These are phyloP conservation scores for Hermodice carunculata DNA, from an alignment of 2,888 invertebrate genomes.

Conservation along the genomic window DNA sequence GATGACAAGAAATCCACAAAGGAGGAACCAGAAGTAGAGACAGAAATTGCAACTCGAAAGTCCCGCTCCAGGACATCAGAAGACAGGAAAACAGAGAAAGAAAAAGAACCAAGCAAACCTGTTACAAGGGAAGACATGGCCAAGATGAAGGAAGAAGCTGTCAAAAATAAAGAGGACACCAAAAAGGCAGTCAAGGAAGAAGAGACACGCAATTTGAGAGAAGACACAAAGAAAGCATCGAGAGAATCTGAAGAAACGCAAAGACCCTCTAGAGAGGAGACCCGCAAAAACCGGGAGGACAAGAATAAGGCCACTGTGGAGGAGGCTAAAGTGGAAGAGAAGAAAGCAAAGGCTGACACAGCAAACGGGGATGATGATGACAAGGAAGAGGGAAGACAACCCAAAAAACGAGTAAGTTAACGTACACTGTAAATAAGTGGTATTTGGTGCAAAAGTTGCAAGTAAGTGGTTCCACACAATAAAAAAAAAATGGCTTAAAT, in stretches of 20 bases:
- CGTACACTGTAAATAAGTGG: no score
- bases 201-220: background rate
- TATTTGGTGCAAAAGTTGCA: no score
- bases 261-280: slow-evolving; percentile 23
- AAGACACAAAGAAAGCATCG: slow-evolving; percentile 28
- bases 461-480: no score
- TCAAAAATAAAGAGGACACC: slow-evolving; percentile 13
- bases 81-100: slow-evolving; percentile 30
- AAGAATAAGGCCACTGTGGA: slow-evolving; percentile 40
- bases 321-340: slow-evolving; percentile 34
- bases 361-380: slow-evolving; percentile 19
- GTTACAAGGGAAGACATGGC: slow-evolving; percentile 27
- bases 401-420: no score
- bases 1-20: slow-evolving; percentile 27
- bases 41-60: slow-evolving; percentile 19
- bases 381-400: slow-evolving; percentile 18
- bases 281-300: slow-evolving; percentile 33
- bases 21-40: slow-evolving; percentile 20
- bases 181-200: slow-evolving; percentile 21
- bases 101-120: background rate
- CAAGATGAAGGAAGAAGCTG: slow-evolving; percentile 27
- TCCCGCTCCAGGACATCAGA: slow-evolving; percentile 1
- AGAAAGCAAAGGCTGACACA: slow-evolving; percentile 37
- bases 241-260: no score
- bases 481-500: no score